A percentile compares a stretch with the other conserved stretches of the same genome.
Evolutionary conservation across 2,797 vertebrate species (phyloP).

Genomic region (Lutjanus campechanus): DNA sequence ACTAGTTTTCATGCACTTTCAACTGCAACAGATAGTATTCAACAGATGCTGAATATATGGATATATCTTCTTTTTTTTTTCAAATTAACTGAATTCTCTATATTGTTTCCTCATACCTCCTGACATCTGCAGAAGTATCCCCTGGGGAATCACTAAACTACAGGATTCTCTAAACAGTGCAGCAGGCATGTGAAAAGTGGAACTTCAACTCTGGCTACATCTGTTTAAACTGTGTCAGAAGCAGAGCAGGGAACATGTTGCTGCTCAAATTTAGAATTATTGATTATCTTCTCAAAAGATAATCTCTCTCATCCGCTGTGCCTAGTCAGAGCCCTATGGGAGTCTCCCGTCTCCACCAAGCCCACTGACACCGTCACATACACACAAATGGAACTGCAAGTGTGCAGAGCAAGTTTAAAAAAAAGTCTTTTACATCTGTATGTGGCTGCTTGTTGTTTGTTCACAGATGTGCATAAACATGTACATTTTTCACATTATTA

Average conservation of each 20-base stretch:
- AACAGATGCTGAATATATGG: background rate
- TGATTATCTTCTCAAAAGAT: conserved; percentile 65
- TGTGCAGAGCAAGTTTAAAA: conserved; percentile 19
- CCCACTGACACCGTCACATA: conserved; percentile 15
- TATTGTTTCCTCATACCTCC: background rate
- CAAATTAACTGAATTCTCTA: background rate
- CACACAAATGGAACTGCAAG: conserved; percentile 13
- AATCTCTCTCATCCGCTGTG: conserved; percentile 45
- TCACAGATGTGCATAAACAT: conserved; percentile 32
- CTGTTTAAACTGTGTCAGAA: conserved; percentile 41
- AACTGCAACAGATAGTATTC: background rate
- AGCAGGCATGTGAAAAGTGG: conserved; percentile 11
- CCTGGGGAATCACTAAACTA: background rate
- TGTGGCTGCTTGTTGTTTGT: conserved; percentile 21
- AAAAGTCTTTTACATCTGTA: conserved; percentile 19
- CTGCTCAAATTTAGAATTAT: conserved; percentile 63
- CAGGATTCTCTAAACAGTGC: conserved; percentile 5
- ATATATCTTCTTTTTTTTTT: background rate
- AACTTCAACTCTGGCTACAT: conserved; percentile 21
- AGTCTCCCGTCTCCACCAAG: conserved; percentile 59
- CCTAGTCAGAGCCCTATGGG: conserved; percentile 52
- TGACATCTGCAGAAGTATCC: background rate
- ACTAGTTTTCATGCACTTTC: background rate
- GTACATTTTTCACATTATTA: conserved; percentile 19
- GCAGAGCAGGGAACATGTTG: conserved; percentile 11